Evolutionary conservation across 2,888 invertebrate genomes (phyloP), one percentile per base, ranked within the genome.

Genomic region (Chesias legatella): DNA sequence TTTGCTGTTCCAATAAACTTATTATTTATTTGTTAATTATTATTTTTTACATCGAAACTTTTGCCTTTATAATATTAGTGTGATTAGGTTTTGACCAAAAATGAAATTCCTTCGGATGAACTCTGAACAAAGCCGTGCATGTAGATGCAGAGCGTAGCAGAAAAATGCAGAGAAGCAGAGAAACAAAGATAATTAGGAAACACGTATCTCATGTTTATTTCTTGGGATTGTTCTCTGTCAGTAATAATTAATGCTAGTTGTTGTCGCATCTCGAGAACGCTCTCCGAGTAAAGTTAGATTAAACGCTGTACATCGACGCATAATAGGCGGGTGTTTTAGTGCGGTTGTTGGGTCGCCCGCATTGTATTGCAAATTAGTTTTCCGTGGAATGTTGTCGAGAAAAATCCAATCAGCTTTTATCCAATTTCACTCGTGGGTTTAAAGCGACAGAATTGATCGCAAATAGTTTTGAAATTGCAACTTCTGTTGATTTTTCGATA

Each of bases 231-330:
- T 60, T 56, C 33, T 29, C 30, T 28, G 27, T 39, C 47, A 32
- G 53, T 60, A 60, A 63, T 70, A 67, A 72, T 72, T 69, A 67
- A 70, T 64, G 67, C 64, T 60, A 63, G 56, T 57, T 60, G 64
- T 71, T 67, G 63, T 67, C 65, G 63, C 66, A 55, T 59, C 64
- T 51, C 51, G 54, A 72, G 69, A 72, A 67, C 72, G 68, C 70
- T 77, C 67, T 65, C 67, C 58, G 60, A 66, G 62, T 53, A 68
- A 82, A 84, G 72, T 82, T 84, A 81, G 78, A 84, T 84, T 83
- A 77, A 76, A 81, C 65, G 74, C 53, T 67, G 70, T 66, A 79
- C 68, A 77, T 75, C 73, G 78, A 74, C 73, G 73, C 68, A 70
- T 68, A 59, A 64, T 63, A 63, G 72, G 60, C 66, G 58, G 58